phyloP scores from a whole-genome alignment of 2,113 vertebrate genomes.

The Tragelaphus scriptus region DNA sequence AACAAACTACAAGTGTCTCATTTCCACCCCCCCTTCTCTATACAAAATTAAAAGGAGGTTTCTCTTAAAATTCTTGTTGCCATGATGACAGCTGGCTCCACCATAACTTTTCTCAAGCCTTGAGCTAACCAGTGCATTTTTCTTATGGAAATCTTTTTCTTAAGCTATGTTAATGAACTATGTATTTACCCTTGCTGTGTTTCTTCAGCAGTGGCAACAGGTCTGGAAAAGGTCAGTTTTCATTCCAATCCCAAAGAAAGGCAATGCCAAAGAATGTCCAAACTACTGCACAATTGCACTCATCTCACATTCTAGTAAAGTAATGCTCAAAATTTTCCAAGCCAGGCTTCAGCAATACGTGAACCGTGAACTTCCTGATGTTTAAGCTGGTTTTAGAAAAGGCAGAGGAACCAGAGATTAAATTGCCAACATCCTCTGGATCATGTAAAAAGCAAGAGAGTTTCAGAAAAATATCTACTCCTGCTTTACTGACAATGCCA shows the following conservation, averaged over 20 bases:
- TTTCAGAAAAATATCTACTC: background rate
- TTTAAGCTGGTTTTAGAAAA: background rate
- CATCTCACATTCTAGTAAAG: background rate
- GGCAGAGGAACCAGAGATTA: background rate
- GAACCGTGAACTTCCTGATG: rapidly evolving
- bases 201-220: background rate
- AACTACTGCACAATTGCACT: background rate
- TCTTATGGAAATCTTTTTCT: background rate
- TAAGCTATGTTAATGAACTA: background rate
- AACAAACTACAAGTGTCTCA: background rate
- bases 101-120: background rate
- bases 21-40: background rate
- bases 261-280: background rate
- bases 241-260: background rate
- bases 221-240: background rate
- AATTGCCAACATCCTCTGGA: background rate
- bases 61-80: background rate
- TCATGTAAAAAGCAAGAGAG: background rate
- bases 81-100: background rate
- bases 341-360: background rate
- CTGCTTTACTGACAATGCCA: background rate
- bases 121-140: background rate
- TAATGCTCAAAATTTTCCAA: background rate
- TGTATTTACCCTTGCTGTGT: background rate
- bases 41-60: background rate